Base-by-base conservation (phyloP, 2,113 vertebrate genomes). In the Lepisosteus oculatus region DNA sequence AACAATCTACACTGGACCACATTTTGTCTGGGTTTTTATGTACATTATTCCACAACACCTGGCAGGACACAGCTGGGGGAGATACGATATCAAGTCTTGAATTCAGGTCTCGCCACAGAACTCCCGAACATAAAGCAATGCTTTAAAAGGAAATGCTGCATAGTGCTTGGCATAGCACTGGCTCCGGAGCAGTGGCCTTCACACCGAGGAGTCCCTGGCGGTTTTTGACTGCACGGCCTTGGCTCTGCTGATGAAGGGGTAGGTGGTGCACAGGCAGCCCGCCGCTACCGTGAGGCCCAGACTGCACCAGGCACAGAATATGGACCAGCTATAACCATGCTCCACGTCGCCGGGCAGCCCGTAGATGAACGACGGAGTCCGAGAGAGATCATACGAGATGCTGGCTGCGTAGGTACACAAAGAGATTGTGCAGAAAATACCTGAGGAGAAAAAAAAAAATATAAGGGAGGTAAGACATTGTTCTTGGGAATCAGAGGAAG, bases 371-470 rank as follows among this genome's bases (percentile, higher is more conserved):
- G 90, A 92, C 0, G 93, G 93, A 68, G 90, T 90, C 42, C 95
- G 90, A 71, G 93, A 93, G 68, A 95, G 85, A 76, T 96, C 94
- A 3, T 95, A 94, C 72, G 90, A 92, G 77, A 94, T 75, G 8
- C 93, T 96, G 82, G 93, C 91, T 3, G 93, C 91, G 0, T 94
- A 95, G 3, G 92, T 93, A 70, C 94, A 95, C 76, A 95, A 84
- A 55, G 94, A 95, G 77, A 95, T 91, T 81, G 93, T 93, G 87
- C 94, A 95, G 85, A 97, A 95, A 76, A 94, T 92, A 55, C 93
- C 94, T 96, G 73, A 15, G 79, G 83, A 79, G 57, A 78, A 77
- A 62, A 75, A 62, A 75, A 6, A 51, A 13, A 14, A 61, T 14
- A 61, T 1, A 43, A 42, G 66, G 17, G 42, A 12, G 29, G 29